Evolutionary conservation across 2,888 invertebrate genomes (phyloP), one percentile per base, ranked within the genome.

Genomic region (Diaprepes abbreviatus): DNA sequence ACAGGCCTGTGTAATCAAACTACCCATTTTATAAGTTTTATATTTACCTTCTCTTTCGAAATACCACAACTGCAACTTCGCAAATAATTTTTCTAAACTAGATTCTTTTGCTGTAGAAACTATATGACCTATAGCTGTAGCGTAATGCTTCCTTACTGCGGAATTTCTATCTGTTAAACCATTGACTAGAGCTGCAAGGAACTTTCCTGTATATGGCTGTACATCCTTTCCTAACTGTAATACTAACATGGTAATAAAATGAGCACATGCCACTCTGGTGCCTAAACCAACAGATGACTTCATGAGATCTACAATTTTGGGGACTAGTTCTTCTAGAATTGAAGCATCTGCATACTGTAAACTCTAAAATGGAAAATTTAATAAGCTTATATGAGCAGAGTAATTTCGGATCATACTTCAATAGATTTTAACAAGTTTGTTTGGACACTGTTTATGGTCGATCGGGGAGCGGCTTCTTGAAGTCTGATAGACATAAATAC

Each of bases 101-200:
- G 88, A 87, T 73, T 89, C 92, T 86, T 96, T 96, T 33, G 95
- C 95, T 70, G 89, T 88, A 12, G 91, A 90, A 6, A 94, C 91
- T 3, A 97, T 87, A 79, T 95, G 92, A 0, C 97, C 97, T 70
- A 97, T 89, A 14, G 95, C 92, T 63, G 89, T 88, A 0, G 96
- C 93, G 81, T 92, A 94, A 73, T 93, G 92, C 84, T 94, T 95
- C 77, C 95, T 88, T 0, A 96, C 90, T 0, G 93, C 92, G 0
- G 90, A 86, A 80, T 96, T 96, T 68, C 95, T 89, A 83, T 97
- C 96, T 50, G 91, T 91, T 14, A 96, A 86, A 0, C 95, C 95
- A 74, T 90, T 90, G 36, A 95, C 86, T 60, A 95, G 84, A 7
- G 88, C 87, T 17, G 87, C 85, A 75, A 92, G 82, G 48, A 91